These are phyloP conservation scores for Karalla daura DNA, from an alignment of 2,797 vertebrate species.

Conservation along the genomic window DNA sequence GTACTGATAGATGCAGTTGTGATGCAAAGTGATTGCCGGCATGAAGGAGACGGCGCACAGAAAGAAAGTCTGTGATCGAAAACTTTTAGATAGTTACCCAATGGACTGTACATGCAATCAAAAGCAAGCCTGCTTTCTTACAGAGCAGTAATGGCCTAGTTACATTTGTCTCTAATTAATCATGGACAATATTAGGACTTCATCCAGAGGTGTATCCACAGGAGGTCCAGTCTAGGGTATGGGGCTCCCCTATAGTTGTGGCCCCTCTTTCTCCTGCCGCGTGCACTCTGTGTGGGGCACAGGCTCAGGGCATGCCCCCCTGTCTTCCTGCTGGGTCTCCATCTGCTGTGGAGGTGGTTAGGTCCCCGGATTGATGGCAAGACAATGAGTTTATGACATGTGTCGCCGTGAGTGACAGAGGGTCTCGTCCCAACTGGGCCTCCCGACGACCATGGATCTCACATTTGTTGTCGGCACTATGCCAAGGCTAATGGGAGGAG, in stretches of 20 bases:
- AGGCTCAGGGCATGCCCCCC: slow-evolving; percentile 85
- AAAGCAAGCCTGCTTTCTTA: background rate
- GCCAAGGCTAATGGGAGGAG: slow-evolving; percentile 85
- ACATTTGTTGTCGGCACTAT: slow-evolving; percentile 74
- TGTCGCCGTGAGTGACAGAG: slow-evolving; percentile 92
- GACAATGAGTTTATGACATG: slow-evolving; percentile 91
- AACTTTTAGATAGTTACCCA: slow-evolving; percentile 20
- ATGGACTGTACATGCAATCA: background rate
- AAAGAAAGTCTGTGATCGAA: background rate
- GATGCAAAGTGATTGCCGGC: slow-evolving; percentile 37
- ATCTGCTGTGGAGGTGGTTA: slow-evolving; percentile 91
- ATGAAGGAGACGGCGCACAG: background rate
- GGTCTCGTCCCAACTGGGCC: slow-evolving; percentile 87
- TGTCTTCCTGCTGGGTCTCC: slow-evolving; percentile 81
- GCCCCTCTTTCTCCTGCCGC: slow-evolving; percentile 63
- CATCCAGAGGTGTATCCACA: slow-evolving; percentile 78
- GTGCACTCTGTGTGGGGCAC: slow-evolving; percentile 80
- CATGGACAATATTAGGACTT: slow-evolving; percentile 76
- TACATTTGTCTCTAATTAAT: slow-evolving; percentile 74
- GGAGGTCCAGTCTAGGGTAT: slow-evolving; percentile 68
- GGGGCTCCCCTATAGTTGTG: slow-evolving; percentile 66
- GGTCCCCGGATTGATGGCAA: slow-evolving; percentile 93
- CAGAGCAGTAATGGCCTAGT: slow-evolving; percentile 17
- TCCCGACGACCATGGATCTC: slow-evolving; percentile 80
- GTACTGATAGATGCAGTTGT: slow-evolving; percentile 36